phyloP scores from a whole-genome alignment of 2,797 vertebrate genomes.

The Hephaestus fuliginosus region DNA sequence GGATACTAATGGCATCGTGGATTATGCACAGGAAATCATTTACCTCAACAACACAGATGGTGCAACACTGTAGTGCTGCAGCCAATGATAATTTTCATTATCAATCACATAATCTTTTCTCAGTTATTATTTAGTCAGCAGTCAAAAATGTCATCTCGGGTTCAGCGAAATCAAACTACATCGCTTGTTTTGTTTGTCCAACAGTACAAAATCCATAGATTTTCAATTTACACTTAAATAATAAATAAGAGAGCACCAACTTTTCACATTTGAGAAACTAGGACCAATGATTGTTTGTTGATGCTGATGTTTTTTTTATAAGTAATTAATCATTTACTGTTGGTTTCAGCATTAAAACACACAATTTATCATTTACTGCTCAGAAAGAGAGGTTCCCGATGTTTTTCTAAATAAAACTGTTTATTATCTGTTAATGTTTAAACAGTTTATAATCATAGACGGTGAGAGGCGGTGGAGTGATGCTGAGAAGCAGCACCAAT shows the following conservation, averaged over 20 bases:
- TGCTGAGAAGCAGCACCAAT: neutral
- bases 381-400: neutral
- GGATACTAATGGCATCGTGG: conserved; percentile 59
- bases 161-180: neutral
- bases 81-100: neutral
- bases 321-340: no score
- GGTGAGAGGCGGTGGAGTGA: no score
- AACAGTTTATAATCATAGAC: neutral
- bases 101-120: neutral
- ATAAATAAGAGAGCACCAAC: neutral
- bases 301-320: neutral
- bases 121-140: neutral
- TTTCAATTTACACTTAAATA: neutral
- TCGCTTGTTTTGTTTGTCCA: neutral
- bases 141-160: neutral
- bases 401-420: neutral
- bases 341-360: neutral
- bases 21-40: conserved; percentile 27
- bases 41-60: conserved; percentile 26
- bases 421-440: neutral
- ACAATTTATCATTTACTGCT: neutral
- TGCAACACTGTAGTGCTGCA: neutral
- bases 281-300: neutral
- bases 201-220: neutral
- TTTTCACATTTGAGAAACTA: neutral